Percentiles rank a stretch among this genome's conserved stretches.
phyloP scores from a whole-genome alignment of 2,113 vertebrate species.

The Labeo catla region DNA sequence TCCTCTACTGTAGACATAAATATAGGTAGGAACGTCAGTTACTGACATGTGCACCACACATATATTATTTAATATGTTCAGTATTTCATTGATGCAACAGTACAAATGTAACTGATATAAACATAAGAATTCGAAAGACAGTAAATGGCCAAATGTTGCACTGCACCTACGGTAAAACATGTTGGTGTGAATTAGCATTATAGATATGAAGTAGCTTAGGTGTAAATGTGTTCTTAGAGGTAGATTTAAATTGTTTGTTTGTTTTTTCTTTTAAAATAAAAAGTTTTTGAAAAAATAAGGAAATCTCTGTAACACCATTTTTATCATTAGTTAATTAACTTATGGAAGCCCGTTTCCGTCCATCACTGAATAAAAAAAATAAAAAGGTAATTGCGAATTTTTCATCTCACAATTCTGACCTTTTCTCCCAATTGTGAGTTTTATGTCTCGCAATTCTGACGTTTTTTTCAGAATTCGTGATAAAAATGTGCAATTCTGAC shows the following conservation, averaged over 20 bases:
- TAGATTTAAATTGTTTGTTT: neutral
- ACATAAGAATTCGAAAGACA: neutral
- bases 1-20: constrained; percentile 8
- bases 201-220: constrained; percentile 1
- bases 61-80: neutral
- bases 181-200: neutral
- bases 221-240: neutral
- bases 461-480: too few species aligned
- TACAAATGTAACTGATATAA: constrained; percentile 9
- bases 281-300: neutral
- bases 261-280: neutral
- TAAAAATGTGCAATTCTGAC: too few species aligned
- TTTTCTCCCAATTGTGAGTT: too few species aligned
- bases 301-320: neutral
- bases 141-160: constrained; percentile 5
- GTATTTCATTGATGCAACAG: neutral
- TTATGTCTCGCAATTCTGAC: too few species aligned
- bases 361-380: too few species aligned
- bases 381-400: too few species aligned
- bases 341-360: too few species aligned
- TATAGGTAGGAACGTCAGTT: neutral
- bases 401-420: too few species aligned
- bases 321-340: neutral
- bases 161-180: neutral
- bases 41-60: neutral